phyloP scores from a whole-genome alignment of 37 sponge, comb jelly and placozoan species.

The Beroe forskalii region DNA sequence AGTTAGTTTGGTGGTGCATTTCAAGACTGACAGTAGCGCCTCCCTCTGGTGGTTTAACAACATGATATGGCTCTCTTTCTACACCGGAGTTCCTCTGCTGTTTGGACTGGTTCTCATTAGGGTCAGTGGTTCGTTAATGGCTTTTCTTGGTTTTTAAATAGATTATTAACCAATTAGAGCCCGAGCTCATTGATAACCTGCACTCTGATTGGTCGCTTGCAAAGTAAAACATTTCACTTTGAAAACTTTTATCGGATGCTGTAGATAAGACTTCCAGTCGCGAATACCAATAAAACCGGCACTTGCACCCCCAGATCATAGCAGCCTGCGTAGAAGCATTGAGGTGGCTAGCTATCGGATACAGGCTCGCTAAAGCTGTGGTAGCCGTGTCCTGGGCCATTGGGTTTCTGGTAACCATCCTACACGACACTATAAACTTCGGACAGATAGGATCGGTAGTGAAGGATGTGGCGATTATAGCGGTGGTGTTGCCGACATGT shows the following conservation, averaged over 20 bases:
- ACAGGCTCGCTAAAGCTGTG: background rate
- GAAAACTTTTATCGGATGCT: too few relatives aligned
- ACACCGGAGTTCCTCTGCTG: constrained; percentile 39
- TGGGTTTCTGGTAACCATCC: constrained; percentile 4
- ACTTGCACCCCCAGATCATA: background rate
- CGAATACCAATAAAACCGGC: background rate
- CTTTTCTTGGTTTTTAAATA: background rate
- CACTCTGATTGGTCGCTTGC: too few relatives aligned
- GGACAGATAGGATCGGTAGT: background rate
- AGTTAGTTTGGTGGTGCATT: background rate
- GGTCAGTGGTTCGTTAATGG: background rate
- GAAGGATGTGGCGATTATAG: constrained; percentile 13
- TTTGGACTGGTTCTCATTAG: constrained; percentile 18
- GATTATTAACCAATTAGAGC: background rate
- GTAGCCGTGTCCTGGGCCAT: background rate
- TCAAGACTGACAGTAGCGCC: background rate
- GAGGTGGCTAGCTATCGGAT: background rate
- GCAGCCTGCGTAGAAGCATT: background rate
- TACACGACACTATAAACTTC: constrained; percentile 23
- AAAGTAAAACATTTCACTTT: too few relatives aligned
- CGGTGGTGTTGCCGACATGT: background rate
- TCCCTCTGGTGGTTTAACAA: constrained; percentile 27
- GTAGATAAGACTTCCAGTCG: too few relatives aligned
- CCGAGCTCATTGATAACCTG: too few relatives aligned
- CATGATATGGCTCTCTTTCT: constrained; percentile 61